Evolutionary conservation across 1,140 invertebrate genomes (phyloP), one percentile per base, ranked within the genome.

Genomic region (Sipha flava): DNA sequence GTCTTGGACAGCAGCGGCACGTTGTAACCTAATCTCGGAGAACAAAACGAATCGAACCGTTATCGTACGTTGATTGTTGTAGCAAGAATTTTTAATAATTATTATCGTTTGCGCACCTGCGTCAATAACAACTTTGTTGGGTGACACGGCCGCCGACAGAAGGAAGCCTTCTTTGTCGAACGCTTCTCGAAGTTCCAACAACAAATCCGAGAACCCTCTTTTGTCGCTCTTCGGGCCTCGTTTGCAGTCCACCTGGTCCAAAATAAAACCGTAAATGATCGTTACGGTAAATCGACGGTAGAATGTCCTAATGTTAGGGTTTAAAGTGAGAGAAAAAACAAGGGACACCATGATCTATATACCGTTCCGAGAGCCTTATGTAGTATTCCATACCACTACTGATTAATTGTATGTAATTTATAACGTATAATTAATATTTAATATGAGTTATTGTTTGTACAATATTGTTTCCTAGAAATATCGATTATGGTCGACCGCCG

Each of bases 121-220:
- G 81, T 88, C 87, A 7, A 88, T 85, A 6, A 88, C 86, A 59
- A 87, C 89, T 86, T 94, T 94, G 82, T 91, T 94, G 1, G 92
- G 93, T 0, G 94, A 95, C 0, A 95, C 94, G 2, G 94, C 94
- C 2, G 94, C 90, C 5, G 93, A 93, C 1, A 96, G 85, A 0
- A 95, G 84, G 29, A 93, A 86, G 1, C 90, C 90, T 81, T 89
- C 89, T 1, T 91, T 90, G 79, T 87, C 88, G 83, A 95, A 94
- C n/a, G 89, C 90, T 1, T 83, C 85, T 10, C 89, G 90, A 2
- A 95, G 83, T 85, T 95, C 94, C 77, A 86, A 88, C 0, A 95
- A 90, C 7, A 94, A 87, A 57, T 85, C 85, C 1, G 90, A 87
- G 83, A 95, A 95, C 6, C 87, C 90, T 84, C 90, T 85, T 84